Evolutionary conservation across 2,888 invertebrate species (phyloP).

Genomic region (Chirona hameri): DNA sequence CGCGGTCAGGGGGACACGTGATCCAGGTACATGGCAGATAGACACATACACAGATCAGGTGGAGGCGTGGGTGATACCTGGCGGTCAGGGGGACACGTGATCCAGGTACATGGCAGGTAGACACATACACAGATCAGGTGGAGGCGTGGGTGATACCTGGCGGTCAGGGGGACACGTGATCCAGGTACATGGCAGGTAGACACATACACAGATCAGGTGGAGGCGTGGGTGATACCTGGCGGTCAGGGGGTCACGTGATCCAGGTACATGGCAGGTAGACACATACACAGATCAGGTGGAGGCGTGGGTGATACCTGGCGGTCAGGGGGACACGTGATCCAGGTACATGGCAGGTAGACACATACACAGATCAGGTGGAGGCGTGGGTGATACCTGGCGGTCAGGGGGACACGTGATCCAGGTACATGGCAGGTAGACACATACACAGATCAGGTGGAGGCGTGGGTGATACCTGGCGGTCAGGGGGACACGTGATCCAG

Average conservation of each 20-base stretch:
- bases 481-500: too few relatives aligned
- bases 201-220: slow-evolving; percentile 80
- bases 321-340: too few relatives aligned
- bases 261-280: too few relatives aligned
- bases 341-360: too few relatives aligned
- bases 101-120: too few relatives aligned
- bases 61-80: slow-evolving; percentile 91
- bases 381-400: slow-evolving; percentile 83
- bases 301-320: slow-evolving; percentile 83
- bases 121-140: slow-evolving; percentile 76
- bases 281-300: slow-evolving; percentile 84
- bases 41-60: slow-evolving; percentile 98
- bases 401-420: too few relatives aligned
- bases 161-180: too few relatives aligned
- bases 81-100: neutral
- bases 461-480: slow-evolving; percentile 77
- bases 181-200: too few relatives aligned
- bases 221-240: slow-evolving; percentile 86
- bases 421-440: too few relatives aligned
- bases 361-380: slow-evolving; percentile 84
- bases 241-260: too few relatives aligned
- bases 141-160: slow-evolving; percentile 91
- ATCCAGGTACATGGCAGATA: slow-evolving; percentile 62
- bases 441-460: slow-evolving; percentile 88
- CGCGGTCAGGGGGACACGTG: slow-evolving; percentile 36